phyloP scores from a whole-genome alignment of 2,888 invertebrate genomes.

The Drosophila meridionalis region DNA sequence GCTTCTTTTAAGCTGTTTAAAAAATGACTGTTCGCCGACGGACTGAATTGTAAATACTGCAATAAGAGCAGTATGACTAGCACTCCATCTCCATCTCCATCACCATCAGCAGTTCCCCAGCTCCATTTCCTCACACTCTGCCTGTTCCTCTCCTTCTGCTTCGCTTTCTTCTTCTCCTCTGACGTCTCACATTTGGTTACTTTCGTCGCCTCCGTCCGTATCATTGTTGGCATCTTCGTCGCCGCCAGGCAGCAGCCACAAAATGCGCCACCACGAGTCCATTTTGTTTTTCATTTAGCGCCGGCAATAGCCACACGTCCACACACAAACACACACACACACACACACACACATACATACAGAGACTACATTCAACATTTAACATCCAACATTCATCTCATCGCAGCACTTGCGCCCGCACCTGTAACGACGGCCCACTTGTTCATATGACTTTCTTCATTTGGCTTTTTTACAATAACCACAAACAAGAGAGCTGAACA shows the following conservation, averaged over 20 bases:
- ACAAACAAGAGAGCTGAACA: constrained; percentile 35
- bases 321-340: constrained; percentile 2
- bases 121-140: too few relatives aligned
- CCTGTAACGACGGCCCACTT: constrained; percentile 4
- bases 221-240: constrained; percentile 18
- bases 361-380: background rate
- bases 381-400: constrained; percentile 15
- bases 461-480: constrained; percentile 57
- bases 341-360: background rate
- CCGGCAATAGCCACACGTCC: constrained; percentile 44
- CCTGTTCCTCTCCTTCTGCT: background rate
- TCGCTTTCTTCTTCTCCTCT: background rate
- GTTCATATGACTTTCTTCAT: constrained; percentile 61
- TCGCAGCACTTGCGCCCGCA: constrained; percentile 20
- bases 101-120: too few relatives aligned
- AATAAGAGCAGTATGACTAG: constrained; percentile 32
- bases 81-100: constrained; percentile 20
- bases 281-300: constrained; percentile 56
- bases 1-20: constrained; percentile 10
- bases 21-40: constrained; percentile 9
- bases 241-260: constrained; percentile 63
- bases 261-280: constrained; percentile 72
- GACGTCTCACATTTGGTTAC: constrained; percentile 9
- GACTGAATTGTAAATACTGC: constrained; percentile 15
- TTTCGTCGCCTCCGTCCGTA: constrained; percentile 16